These are phyloP conservation scores for Heteropelma amictum DNA, from an alignment of 2,888 invertebrate genomes.

Conservation along the genomic window DNA sequence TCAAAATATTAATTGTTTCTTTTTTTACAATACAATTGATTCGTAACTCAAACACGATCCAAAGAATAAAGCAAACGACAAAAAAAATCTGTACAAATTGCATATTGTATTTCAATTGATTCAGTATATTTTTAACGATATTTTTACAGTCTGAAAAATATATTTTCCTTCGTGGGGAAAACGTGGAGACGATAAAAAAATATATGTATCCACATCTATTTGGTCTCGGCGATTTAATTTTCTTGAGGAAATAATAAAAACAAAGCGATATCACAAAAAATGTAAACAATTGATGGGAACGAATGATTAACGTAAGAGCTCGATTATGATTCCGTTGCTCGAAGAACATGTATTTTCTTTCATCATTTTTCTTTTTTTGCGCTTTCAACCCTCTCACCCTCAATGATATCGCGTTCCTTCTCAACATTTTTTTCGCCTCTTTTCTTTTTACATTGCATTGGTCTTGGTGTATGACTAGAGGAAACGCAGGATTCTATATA, in stretches of 20 bases:
- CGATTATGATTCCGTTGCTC: constrained; percentile 46
- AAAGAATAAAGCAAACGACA: too few relatives aligned
- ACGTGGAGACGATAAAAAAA: neutral
- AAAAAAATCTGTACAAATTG: too few relatives aligned
- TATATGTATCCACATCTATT: too few relatives aligned
- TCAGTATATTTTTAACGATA: too few relatives aligned
- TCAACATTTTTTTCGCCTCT: constrained; percentile 14
- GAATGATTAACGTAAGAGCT: constrained; percentile 37
- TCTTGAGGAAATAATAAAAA: neutral
- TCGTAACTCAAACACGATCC: too few relatives aligned
- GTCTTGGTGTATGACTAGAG: constrained; percentile 54
- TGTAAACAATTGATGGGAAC: constrained; percentile 26
- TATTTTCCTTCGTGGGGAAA: too few relatives aligned
- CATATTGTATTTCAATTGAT: too few relatives aligned
- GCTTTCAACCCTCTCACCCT: constrained; percentile 9
- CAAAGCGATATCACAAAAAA: constrained; percentile 41
- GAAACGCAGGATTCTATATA: constrained; percentile 42
- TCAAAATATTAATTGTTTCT: too few relatives aligned
- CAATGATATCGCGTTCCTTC: constrained; percentile 22
- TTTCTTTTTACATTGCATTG: constrained; percentile 53
- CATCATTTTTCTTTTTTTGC: constrained; percentile 12
- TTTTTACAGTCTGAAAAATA: too few relatives aligned
- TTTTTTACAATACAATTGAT: too few relatives aligned
- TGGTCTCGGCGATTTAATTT: constrained; percentile 6
- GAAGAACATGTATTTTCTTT: constrained; percentile 3